Percentiles rank a stretch among this genome's conserved stretches.
Conservation (phyloP, 2,797 vertebrate genomes). For the Micropoecilia bifurca region DNA sequence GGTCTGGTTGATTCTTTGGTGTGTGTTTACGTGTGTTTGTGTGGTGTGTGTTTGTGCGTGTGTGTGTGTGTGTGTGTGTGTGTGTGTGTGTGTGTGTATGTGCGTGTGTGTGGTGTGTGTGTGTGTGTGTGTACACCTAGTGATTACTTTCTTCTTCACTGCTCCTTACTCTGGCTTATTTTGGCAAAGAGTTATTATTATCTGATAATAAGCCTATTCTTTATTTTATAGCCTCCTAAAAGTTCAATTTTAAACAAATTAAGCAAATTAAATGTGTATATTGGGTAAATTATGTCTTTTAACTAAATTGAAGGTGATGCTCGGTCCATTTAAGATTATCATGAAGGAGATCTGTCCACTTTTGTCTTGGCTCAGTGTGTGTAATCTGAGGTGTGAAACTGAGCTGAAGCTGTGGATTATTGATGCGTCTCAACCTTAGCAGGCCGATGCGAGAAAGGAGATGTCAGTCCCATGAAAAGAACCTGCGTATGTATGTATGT, state of each 20-base stretch:
- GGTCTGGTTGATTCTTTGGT: too few relatives aligned
- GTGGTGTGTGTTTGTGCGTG: too few relatives aligned
- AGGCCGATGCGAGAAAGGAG: constrained; percentile 27
- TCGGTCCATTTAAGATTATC: constrained; percentile 29
- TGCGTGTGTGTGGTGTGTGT: too few relatives aligned
- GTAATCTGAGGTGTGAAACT: constrained; percentile 69
- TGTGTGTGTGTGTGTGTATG: too few relatives aligned
- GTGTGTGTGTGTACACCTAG: neutral
- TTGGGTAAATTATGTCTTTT: neutral
- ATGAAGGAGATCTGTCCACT: constrained; percentile 55
- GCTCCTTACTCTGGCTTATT: neutral
- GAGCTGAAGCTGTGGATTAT: constrained; percentile 75
- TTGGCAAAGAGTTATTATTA: neutral
- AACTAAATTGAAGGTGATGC: neutral
- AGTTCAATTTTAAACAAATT: neutral
- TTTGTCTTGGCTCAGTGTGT: constrained; percentile 41
- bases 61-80: too few relatives aligned
- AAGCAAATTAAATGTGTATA: neutral
- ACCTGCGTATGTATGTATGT: neutral
- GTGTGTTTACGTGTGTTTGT: too few relatives aligned
- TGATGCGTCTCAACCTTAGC: constrained; percentile 69
- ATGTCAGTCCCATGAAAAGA: constrained; percentile 5
- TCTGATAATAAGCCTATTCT: too few relatives aligned
- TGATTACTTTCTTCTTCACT: neutral
- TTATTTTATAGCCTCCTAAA: neutral